phyloP scores from a whole-genome alignment of 2,888 invertebrate species.

The Acanthococcus lagerstroemiae region DNA sequence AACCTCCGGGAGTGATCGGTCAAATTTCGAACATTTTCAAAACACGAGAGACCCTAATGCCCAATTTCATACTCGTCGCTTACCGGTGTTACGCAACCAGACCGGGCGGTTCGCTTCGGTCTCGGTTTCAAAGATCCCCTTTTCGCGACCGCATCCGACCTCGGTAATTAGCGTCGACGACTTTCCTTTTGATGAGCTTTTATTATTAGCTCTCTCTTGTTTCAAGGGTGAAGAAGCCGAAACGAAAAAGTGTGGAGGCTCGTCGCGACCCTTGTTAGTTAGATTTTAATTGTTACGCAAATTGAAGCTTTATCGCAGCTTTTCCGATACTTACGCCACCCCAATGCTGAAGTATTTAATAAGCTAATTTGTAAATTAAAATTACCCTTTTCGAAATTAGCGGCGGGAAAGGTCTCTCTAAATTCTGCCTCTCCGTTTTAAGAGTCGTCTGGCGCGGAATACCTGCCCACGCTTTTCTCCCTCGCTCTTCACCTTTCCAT shows the following conservation, averaged over 20 bases:
- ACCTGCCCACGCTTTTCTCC: too few species aligned
- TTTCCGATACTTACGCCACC: slow-evolving; percentile 11
- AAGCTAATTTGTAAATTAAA: slow-evolving; percentile 24
- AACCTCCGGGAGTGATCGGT: too few species aligned
- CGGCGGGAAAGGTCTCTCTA: too few species aligned
- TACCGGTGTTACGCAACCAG: too few species aligned
- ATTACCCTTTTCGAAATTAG: slow-evolving; percentile 1
- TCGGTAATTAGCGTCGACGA: slow-evolving; percentile 19
- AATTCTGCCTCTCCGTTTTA: too few species aligned
- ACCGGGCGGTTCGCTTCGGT: too few species aligned
- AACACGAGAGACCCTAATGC: too few species aligned
- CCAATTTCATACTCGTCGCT: too few species aligned
- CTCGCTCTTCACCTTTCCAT: too few species aligned
- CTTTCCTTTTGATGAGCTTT: slow-evolving; percentile 22
- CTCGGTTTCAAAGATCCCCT: not conserved
- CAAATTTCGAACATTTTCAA: too few species aligned
- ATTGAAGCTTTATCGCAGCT: slow-evolving; percentile 25
- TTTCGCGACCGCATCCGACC: not conserved
- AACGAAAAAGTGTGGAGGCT: not conserved
- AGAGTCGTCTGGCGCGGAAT: too few species aligned
- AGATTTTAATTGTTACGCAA: slow-evolving; percentile 26
- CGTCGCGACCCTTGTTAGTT: slow-evolving; percentile 22
- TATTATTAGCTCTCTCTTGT: slow-evolving; percentile 25
- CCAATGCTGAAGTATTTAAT: slow-evolving; percentile 17
- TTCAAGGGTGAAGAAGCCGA: slow-evolving; percentile 14